These are phyloP conservation scores for Mercenaria mercenaria DNA, from an alignment of 1,140 invertebrate genomes.

Conservation along the genomic window DNA sequence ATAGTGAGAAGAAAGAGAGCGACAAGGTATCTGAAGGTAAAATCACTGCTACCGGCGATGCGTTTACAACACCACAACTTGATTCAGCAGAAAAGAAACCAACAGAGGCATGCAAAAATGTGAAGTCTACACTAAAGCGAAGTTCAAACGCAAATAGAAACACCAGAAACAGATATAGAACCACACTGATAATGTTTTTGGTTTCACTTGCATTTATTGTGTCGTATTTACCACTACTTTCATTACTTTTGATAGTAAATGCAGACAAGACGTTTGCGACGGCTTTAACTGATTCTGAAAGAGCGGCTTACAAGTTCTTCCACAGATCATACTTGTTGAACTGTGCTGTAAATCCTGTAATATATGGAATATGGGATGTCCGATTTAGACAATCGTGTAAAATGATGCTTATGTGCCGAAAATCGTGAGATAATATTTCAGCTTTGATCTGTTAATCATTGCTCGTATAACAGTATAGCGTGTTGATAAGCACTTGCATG, in stretches of 20 bases:
- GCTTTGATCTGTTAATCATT: too few species aligned
- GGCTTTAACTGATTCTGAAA: neutral
- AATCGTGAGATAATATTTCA: too few species aligned
- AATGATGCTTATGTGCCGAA: neutral
- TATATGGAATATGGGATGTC: slow-evolving; percentile 37
- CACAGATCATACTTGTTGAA: slow-evolving; percentile 35
- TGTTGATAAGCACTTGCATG: too few species aligned
- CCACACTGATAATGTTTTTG: slow-evolving; percentile 47
- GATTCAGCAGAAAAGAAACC: neutral
- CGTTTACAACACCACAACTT: neutral
- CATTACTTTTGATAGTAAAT: neutral
- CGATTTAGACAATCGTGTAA: slow-evolving; percentile 23
- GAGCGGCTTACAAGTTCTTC: slow-evolving; percentile 32
- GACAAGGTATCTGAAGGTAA: neutral
- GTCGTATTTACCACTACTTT: slow-evolving; percentile 34
- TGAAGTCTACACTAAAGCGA: too few species aligned
- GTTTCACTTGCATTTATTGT: slow-evolving; percentile 41
- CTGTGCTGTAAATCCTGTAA: slow-evolving; percentile 40
- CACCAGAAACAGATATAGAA: neutral
- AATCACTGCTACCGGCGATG: neutral
- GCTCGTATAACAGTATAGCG: too few species aligned
- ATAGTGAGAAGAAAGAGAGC: too few species aligned
- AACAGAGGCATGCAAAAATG: neutral
- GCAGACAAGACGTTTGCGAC: slow-evolving; percentile 16
- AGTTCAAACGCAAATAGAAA: too few species aligned